Base-by-base conservation (phyloP, 1,140 invertebrate genomes). In the Bombus confusus region DNA sequence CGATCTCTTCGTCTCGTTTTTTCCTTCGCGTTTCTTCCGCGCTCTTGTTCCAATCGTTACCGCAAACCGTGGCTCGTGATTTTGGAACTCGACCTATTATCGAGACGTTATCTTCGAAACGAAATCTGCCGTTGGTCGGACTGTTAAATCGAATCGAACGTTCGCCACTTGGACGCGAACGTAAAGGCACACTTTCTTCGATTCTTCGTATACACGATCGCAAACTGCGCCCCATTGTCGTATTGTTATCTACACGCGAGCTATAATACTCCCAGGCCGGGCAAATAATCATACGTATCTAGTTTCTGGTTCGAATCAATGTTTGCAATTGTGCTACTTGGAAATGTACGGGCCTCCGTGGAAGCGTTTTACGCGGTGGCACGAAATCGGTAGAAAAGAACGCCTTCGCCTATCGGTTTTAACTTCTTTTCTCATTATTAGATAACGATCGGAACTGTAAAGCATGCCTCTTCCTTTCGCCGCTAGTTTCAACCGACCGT, bases 271-370 rank as follows among this genome's bases (percentile, higher is more conserved):
- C 39, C 71, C 15, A 28, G 25, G 41, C 37, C 34, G 3, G 41
- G 66, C 39, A 79, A 81, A 81, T 85, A 81, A 85, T 85, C 84
- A 39, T 81, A 81, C 79, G 78, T 85, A 85, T 80, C 72, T 85
- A 75, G 78, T 85, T 85, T 80, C 84, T 80, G 69, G 41, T 10
- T 81, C 71, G 71, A 85, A 85, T 85, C 83, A 47, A 85, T 85
- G 83, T 25, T 81, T n/a, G 84, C 79, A 25, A 85, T 85, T 81
- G 69, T 74, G 71, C 71, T 85, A 73, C 84, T 80, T 80, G 84
- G 78, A 74, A 80, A 85, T 81, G 62, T n/a, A 57, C 43, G 57
- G 34, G 43, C 28, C 41, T 74, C 69, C 59, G 83, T 59, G 59
- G 52, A 74, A 68, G n/a, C 81, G 74, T 78, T 77, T 77, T 68